Percentiles rank a stretch among this genome's conserved stretches.
Evolutionary conservation across 2,888 invertebrate genomes (phyloP).

Genomic region (Calameuta idolon): DNA sequence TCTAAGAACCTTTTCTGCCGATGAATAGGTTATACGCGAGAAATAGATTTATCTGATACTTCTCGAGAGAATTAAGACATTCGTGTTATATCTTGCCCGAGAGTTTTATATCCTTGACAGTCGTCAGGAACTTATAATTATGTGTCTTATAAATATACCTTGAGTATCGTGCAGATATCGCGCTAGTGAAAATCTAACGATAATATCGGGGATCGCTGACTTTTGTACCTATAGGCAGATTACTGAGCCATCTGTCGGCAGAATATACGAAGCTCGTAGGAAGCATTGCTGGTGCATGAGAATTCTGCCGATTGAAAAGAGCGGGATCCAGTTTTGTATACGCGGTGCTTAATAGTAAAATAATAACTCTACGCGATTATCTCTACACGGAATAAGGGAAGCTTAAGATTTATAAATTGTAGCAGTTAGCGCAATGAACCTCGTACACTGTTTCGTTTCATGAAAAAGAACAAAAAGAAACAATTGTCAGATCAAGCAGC

Average conservation of each 20-base stretch:
- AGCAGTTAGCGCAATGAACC: too few species aligned
- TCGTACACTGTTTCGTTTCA: too few species aligned
- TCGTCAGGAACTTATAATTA: background rate
- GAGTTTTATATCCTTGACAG: background rate
- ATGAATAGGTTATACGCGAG: background rate
- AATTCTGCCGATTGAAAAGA: background rate
- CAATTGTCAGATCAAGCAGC: too few species aligned
- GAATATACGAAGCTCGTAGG: background rate
- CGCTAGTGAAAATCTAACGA: background rate
- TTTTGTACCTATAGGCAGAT: background rate
- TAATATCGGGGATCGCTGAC: background rate
- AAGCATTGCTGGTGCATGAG: background rate
- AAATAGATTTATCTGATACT: background rate
- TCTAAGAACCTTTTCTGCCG: background rate
- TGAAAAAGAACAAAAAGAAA: too few species aligned
- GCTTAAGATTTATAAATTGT: too few species aligned
- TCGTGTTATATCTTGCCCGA: background rate
- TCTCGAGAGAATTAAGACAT: background rate
- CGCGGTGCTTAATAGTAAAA: too few species aligned
- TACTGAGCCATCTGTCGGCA: background rate
- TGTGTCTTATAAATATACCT: background rate
- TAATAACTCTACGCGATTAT: too few species aligned
- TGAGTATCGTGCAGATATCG: background rate
- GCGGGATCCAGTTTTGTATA: too few species aligned
- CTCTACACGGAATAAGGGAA: too few species aligned